These are phyloP conservation scores for Crossaster papposus DNA, from an alignment of 53 echinoderm and acorn worm species.

Conservation along the genomic window DNA sequence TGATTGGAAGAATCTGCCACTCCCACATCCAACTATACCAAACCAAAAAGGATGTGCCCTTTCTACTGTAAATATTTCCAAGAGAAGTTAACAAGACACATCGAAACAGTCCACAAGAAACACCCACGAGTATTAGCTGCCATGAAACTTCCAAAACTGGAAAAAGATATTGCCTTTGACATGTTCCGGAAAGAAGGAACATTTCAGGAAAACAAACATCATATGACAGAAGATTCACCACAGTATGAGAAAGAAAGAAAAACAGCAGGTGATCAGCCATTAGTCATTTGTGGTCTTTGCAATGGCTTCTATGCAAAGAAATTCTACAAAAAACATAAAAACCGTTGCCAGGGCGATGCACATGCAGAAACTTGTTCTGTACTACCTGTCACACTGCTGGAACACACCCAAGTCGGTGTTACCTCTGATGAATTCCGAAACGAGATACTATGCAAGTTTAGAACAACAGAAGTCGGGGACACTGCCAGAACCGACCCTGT, in stretches of 20 bases:
- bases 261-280: conserved; percentile 20
- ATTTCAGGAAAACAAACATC: conserved; percentile 41
- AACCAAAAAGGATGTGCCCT: conserved; percentile 55
- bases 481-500: conserved; percentile 58
- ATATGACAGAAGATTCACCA: conserved; percentile 47
- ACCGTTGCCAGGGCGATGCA: conserved; percentile 52
- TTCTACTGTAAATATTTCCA: conserved; percentile 53
- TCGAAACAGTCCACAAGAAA: conserved; percentile 58
- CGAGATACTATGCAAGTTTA: conserved; percentile 48
- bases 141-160: conserved; percentile 67
- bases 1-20: neutral
- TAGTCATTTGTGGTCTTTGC: conserved; percentile 66
- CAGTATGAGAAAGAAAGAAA: conserved; percentile 51
- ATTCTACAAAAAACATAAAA: conserved; percentile 50
- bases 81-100: conserved; percentile 73
- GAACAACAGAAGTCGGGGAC: conserved; percentile 53
- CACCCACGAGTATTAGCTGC: conserved; percentile 55
- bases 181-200: conserved; percentile 60
- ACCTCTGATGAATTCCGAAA: conserved; percentile 28
- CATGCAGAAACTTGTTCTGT: conserved; percentile 58
- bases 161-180: conserved; percentile 50
- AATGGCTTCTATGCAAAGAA: conserved; percentile 61
- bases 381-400: conserved; percentile 47
- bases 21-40: conserved; percentile 9
- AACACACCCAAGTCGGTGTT: neutral